Evolutionary conservation across 1,140 invertebrate genomes (phyloP), one percentile per base, ranked within the genome.

Genomic region (Lordiphosa clarofinis): DNA sequence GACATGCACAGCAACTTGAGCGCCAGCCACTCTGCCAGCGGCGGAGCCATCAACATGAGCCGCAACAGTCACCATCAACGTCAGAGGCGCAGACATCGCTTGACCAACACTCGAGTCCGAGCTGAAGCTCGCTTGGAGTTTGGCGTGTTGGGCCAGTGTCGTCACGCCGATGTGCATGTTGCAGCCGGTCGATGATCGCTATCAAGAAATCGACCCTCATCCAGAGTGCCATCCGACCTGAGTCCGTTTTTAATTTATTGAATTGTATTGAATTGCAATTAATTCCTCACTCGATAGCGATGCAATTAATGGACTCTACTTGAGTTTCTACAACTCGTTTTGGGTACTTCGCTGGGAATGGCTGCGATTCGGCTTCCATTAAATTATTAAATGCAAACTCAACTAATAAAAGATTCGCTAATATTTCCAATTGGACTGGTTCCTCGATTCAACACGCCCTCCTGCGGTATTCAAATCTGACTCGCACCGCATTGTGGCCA

Each of bases 1-100:
- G 68, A 64, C 68, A 72, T 63, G 68, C 56, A 66, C 67, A 66
- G 63, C 67, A 66, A 63, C 68, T 68, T 52, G 64, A 72, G 59
- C 59, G 55, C 68, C 68, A 68, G 53, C 61, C 50, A 55, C 47
- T 56, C 35, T 47, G 31, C 35, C 42, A 57, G 35, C 39, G 37
- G 31, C 19, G 11, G 38, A 50, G 13, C 13, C 50, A 55, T 63
- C 60, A 63, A 39, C 24, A 40, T 49, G 38, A 56, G 57, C 21
- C 50, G 6, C 35, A 35, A 49, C 50, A 46, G 58, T 43, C 61
- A 49, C 40, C 44, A 56, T 40, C 46, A 61, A 28, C 47, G 31
- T 57, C 47, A 63, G 37, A 57, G 15, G 13, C 11, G 13, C 19
- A 37, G 10, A 24, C 35, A 9, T 38, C 31, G 36, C 15, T 39